Evolutionary conservation across 1,140 invertebrate genomes (phyloP), one percentile per base, ranked within the genome.

Genomic region (Drosophila littoralis): DNA sequence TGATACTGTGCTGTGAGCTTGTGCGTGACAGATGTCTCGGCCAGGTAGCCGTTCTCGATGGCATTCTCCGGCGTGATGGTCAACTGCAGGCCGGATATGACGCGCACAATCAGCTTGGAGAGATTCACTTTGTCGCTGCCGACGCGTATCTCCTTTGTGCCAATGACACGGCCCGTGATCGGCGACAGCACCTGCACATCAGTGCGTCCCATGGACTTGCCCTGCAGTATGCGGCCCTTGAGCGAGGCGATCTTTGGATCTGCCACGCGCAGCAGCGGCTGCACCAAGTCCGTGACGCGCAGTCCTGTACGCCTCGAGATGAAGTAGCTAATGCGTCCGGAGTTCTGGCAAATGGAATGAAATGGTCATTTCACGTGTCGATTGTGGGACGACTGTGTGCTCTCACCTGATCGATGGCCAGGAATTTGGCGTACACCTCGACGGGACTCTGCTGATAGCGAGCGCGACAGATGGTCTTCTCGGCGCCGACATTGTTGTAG

Each of bases 151-250:
- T 99, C 98, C 65, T 96, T 96, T 0, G 97, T 95, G 17, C 97
- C 98, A 79, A 98, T 96, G 0, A 98, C 97, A 15, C 97, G 94
- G 1, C 98, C 97, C 4, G 97, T 97, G 33, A 98, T 97, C 0
- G 98, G 97, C 0, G 98, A 98, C 12, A 98, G 90, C 8, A 98
- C 96, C 93, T 99, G 98, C 0, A 99, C 96, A 93, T 99, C 98
- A 1, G 98, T 98, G 15, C 97, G 93, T 3, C 98, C 98, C 51
- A 96, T 95, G 6, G 96, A 95, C n/a, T 96, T 94, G 7, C 98
- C 98, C 91, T 97, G 96, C 17, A 99, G 94, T 8, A 97, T 95
- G 17, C 95, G 94, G 1, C 96, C 95, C 66, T 97, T 95, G 1
- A 98, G 93, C 5, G 94, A 95, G 0, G 98, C 97, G 54, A 99